phyloP scores from a whole-genome alignment of 2,113 vertebrate genomes.

The Macaca fascicularis region DNA sequence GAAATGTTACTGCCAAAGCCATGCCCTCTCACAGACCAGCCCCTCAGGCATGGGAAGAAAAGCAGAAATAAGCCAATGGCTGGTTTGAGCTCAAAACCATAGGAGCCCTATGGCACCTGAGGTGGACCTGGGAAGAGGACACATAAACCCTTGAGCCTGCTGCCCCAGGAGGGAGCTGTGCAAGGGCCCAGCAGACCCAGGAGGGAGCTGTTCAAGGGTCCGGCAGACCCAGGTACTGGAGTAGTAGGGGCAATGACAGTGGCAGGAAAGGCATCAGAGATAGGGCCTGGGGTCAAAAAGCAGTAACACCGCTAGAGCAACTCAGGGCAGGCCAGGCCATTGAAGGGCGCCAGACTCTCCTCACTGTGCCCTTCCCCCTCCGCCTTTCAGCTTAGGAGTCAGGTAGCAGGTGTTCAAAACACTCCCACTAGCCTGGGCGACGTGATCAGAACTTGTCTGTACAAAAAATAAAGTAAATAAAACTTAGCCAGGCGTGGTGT shows the following conservation, averaged over 20 bases:
- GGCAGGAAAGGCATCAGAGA: neutral
- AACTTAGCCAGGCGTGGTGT: too few relatives aligned
- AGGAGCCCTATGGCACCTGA: neutral
- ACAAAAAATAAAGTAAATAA: too few relatives aligned
- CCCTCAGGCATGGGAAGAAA: neutral
- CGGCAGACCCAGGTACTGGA: neutral
- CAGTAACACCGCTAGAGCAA: neutral
- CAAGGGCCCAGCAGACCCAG: neutral
- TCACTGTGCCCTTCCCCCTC: fast-evolving
- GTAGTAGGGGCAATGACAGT: neutral
- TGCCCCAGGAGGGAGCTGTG: neutral
- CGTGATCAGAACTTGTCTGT: too few relatives aligned
- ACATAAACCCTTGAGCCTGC: neutral
- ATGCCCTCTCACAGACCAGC: neutral
- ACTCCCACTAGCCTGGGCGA: neutral
- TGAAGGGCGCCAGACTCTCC: neutral
- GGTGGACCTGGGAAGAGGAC: neutral
- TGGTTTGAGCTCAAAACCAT: neutral
- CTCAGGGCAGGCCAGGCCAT: too few relatives aligned
- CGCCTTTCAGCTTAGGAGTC: neutral
- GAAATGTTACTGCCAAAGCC: neutral
- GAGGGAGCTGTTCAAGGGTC: neutral
- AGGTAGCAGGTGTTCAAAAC: neutral
- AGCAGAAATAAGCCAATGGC: neutral
- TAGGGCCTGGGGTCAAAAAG: neutral